phyloP scores from a whole-genome alignment of 2,888 invertebrate species.

The Tenodera sinensis region DNA sequence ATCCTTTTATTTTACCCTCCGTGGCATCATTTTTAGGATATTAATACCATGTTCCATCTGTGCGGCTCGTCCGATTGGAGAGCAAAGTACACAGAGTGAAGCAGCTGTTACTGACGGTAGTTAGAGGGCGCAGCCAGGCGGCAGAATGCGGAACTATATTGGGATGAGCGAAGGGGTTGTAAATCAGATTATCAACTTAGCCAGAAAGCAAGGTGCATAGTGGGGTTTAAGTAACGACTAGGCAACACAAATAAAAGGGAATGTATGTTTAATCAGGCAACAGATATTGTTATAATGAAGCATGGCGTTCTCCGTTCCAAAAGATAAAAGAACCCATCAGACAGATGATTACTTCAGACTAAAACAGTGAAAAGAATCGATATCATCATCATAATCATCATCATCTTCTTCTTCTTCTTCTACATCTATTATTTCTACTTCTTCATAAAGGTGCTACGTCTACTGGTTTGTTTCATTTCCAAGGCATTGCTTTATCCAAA shows the following conservation, averaged over 20 bases:
- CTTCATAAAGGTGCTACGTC: too few relatives aligned
- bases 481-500: too few relatives aligned
- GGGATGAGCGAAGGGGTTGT: not conserved
- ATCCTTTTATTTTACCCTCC: not conserved
- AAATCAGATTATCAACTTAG: not conserved
- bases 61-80: not conserved
- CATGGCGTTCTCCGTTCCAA: not conserved
- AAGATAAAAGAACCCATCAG: not conserved
- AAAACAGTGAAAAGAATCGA: too few relatives aligned
- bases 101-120: not conserved
- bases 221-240: not conserved
- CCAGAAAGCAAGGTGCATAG: not conserved
- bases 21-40: conserved; percentile 3
- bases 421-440: too few relatives aligned
- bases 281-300: not conserved
- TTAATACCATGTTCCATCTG: conserved; percentile 8
- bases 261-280: not conserved
- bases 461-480: too few relatives aligned
- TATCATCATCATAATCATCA: too few relatives aligned
- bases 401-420: too few relatives aligned
- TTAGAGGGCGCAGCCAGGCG: not conserved
- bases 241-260: not conserved
- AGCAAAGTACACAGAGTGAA: not conserved
- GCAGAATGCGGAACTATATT: not conserved
- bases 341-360: too few relatives aligned